Evolutionary conservation across 1,140 invertebrate species (phyloP), one percentile per base, ranked within the genome.

Genomic region (Lanistes nyassanus): DNA sequence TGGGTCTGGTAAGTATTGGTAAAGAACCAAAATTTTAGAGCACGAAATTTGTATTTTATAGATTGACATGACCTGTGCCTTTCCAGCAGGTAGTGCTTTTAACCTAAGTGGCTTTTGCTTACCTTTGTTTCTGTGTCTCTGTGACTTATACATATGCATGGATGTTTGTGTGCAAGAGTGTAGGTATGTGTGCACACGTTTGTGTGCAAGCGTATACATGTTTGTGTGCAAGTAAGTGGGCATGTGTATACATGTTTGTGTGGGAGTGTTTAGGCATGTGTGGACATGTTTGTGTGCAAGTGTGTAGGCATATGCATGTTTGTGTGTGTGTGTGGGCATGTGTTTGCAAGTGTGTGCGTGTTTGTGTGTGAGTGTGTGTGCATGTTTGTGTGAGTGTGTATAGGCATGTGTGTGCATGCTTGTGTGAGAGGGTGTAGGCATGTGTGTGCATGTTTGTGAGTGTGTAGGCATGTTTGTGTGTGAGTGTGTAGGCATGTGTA

Each of bases 301-400:
- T 62, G 58, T 0, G 58, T n/a, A 31, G 2, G 4, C 34, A 31
- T 31, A 31, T 62, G 58, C 3, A 31, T n/a, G 58, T n/a, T n/a
- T n/a, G 2, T n/a, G 58, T 4, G 58, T 62, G 58, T 62, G 58
- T 62, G n/a, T n/a, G 58, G 26, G 58, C 34, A 3, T n/a, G 58
- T n/a, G 58, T n/a, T n/a, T 62, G 58, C 34, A n/a, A 29, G 58
- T 62, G 58, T 62, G 58, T 62, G 58, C 23, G n/a, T n/a, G 58
- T 62, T n/a, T 62, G 0, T 3, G 3, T 0, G 23, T 4, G 3
- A 29, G 58, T 31, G 23, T n/a, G 4, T 62, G 4, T n/a, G 13
- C 9, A 62, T 62, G 4, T 62, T 55, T 55, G 53, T 55, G 13
- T 55, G n/a, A 16, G 13, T 16, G n/a, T 55, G 53, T 55, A 16